phyloP scores from a whole-genome alignment of 2,797 vertebrate species.

The Melanogrammus aeglefinus region DNA sequence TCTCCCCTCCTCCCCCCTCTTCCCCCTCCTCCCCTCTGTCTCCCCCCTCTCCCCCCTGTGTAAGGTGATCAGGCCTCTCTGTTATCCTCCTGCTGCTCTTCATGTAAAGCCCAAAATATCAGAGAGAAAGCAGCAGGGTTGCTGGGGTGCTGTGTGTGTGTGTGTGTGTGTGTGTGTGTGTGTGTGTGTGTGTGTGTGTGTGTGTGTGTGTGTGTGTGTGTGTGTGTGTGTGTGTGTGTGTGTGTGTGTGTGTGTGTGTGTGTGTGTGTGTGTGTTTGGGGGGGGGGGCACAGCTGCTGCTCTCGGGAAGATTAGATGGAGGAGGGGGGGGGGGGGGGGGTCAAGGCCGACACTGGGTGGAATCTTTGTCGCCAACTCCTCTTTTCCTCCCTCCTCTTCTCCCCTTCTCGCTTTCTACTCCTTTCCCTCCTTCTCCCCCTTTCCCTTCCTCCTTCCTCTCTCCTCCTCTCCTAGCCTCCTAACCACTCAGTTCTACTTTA shows the following conservation, averaged over 20 bases:
- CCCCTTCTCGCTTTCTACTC: background rate
- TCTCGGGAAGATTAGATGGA: background rate
- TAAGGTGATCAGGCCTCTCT: background rate
- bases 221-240: too few relatives aligned
- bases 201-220: too few relatives aligned
- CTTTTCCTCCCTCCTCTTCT: background rate
- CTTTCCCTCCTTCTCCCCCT: background rate
- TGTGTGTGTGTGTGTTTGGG: background rate
- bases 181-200: too few relatives aligned
- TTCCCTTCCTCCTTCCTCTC: background rate
- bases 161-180: background rate
- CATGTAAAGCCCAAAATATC: conserved; percentile 7
- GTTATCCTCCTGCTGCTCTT: background rate
- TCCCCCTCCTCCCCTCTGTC: background rate
- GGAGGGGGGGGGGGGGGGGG: background rate
- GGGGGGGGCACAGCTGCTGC: background rate
- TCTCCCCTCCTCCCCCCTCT: background rate
- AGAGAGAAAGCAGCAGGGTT: background rate
- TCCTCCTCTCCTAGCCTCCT: background rate
- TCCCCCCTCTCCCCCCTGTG: background rate
- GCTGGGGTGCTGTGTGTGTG: background rate
- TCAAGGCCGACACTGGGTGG: background rate
- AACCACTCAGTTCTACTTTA: background rate
- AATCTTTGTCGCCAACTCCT: background rate
- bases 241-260: too few relatives aligned